Base-by-base conservation (phyloP, 2,113 vertebrate species). In the Percina caprodes region DNA sequence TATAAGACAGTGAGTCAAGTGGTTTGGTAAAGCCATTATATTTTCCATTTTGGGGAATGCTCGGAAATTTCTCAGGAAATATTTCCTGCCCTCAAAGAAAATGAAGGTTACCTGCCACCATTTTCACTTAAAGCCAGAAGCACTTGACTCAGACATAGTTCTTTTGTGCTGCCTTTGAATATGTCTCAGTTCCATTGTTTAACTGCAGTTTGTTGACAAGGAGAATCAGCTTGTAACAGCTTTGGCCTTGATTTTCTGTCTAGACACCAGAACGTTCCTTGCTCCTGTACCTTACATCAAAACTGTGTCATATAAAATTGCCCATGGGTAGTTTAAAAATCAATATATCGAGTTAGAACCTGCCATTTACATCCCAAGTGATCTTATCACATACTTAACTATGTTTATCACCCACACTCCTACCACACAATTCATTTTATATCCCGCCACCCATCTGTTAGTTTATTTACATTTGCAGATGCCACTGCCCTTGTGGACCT, bases 171-270 rank as follows among this genome's bases (percentile, higher is more conserved):
- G 24, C 10, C 67, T 82, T 58, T 71, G 52, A 79, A 48, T 62
- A 30, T 26, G 12, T 45, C 30, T 76, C 48, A 46, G 23, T n/a
- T 78, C 35, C 18, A 72, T 24, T 30, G 54, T 54, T 68, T 5
- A 13, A 35, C 52, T 61, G 78, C 30, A 71, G 4, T 76, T 62
- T 68, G 7, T 48, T 11, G 35, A 52, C 39, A 49, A 54, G 5
- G 11, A 66, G 35, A 83, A 24, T 76, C 26, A 21, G 52, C 5
- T n/a, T 69, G 39, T 65, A 30, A 80, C 59, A 56, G 65, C 42
- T 77, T 63, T 83, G 61, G 58, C 56, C 62, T 54, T 18, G 65
- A 61, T 74, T 73, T 30, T 11, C 74, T 74, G 66, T 62, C 24
- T 45, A 39, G 49, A 63, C 56, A 62, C 16, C 13, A 63, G 69